Base-by-base conservation (phyloP, 2,797 vertebrate species). In the Gallinago stenura region DNA sequence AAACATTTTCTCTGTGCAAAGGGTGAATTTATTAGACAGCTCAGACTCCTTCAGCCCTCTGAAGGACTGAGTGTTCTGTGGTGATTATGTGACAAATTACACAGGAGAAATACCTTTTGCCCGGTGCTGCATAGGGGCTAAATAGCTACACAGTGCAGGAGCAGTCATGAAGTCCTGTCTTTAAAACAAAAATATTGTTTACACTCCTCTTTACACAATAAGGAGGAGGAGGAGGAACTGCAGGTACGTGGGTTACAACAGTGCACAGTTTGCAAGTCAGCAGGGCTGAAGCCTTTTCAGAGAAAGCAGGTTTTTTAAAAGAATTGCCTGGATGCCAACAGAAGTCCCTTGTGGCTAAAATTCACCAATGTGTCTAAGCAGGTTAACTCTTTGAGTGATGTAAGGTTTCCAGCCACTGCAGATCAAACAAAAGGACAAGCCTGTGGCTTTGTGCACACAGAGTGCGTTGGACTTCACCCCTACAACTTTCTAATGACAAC, bases 21-120 rank as follows among this genome's bases (percentile, higher is more conserved):
- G 60, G 53, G 48, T 90, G 88, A 95, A 89, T 97, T 95, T 95
- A 93, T 94, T 96, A 97, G 82, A 72, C 12, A 31, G 65, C 88
- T 90, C 66, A 87, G 71, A 50, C 30, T 94, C 48, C 83, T 93
- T 84, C 83, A 93, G 48, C 68, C 70, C 45, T 92, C 91, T 84
- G 77, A 95, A 90, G 60, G 70, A 70, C 91, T 89, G 54, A 73
- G 64, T 66, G 20, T 79, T 96, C 56, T 46, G 28, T 57, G 25
- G 45, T 75, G 81, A 64, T 87, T 86, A 77, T 58, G 21, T 95
- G 90, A 93, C 70, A 87, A 95, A 95, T 89, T 87, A 68, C 58
- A 62, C 21, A 60, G 70, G 50, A 93, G 72, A 92, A 93, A 89
- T 56, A 73, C 57, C 39, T 95, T 95, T 78, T 77, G 21, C n/a